These are phyloP conservation scores for Lepus oiostolus DNA, from an alignment of 2,797 vertebrate genomes.

Conservation along the genomic window DNA sequence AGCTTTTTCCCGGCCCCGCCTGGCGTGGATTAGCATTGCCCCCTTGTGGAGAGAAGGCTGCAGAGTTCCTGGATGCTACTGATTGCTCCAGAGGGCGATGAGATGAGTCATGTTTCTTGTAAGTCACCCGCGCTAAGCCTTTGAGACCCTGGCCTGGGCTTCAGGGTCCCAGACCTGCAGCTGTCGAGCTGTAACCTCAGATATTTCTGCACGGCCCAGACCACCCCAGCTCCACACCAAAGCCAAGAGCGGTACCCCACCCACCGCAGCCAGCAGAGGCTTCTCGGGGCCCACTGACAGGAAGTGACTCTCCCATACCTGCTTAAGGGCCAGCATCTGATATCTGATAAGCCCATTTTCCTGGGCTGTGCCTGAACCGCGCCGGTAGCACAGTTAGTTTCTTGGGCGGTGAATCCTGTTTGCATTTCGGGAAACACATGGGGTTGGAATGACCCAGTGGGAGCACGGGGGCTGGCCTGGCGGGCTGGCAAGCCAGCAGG, in stretches of 20 bases:
- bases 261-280: no score
- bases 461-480: background rate
- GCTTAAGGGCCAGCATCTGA: background rate
- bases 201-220: background rate
- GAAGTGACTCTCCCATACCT: background rate
- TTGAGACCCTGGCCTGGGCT: background rate
- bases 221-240: background rate
- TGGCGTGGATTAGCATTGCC: constrained; percentile 85
- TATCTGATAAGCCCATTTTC: background rate
- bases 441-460: background rate
- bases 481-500: background rate
- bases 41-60: constrained; percentile 86
- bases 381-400: background rate
- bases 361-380: background rate
- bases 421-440: constrained; percentile 21
- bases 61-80: background rate
- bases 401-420: background rate
- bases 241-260: no score
- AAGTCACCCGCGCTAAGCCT: constrained; percentile 18
- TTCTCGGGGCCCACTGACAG: background rate
- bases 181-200: background rate
- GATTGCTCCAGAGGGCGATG: constrained; percentile 28
- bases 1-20: background rate
- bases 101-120: background rate
- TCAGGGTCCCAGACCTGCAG: background rate